These are phyloP conservation scores for Hipposideros larvatus DNA, from an alignment of 2,797 vertebrate genomes.

Conservation along the genomic window DNA sequence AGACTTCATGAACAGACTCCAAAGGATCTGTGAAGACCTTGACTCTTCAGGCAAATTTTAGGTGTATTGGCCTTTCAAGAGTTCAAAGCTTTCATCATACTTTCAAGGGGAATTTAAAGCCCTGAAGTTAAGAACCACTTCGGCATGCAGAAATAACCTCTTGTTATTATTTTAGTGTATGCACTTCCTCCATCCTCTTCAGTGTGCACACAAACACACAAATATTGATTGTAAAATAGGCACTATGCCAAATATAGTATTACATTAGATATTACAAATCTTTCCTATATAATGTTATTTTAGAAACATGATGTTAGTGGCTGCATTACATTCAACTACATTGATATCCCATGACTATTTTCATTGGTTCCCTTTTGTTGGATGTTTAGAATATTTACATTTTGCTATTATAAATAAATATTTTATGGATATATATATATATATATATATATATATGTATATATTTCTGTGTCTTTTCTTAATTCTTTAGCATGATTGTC, in stretches of 20 bases:
- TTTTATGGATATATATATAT: not conserved
- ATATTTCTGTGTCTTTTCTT: not conserved
- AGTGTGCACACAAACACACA: not conserved
- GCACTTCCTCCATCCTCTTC: not conserved
- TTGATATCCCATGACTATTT: not conserved
- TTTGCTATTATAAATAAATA: not conserved
- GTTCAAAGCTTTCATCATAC: not conserved
- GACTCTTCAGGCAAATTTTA: not conserved
- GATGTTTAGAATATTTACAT: not conserved
- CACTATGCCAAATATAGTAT: not conserved
- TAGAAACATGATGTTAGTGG: constrained; percentile 17
- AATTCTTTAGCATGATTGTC: not conserved
- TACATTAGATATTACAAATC: not conserved
- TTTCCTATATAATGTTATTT: constrained; percentile 8
- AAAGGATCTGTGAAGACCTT: not conserved
- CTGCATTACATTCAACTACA: not conserved
- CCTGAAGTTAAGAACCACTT: constrained; percentile 4
- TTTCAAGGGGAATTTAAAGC: not conserved
- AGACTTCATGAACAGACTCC: not conserved
- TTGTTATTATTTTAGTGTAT: not conserved
- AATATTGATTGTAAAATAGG: not conserved
- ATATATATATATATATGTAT: too few species aligned
- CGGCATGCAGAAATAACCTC: not conserved
- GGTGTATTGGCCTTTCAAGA: not conserved
- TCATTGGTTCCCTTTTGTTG: not conserved